Evolutionary conservation across 2,888 invertebrate genomes (phyloP).

Genomic region (Orthonychiurus folsomi): DNA sequence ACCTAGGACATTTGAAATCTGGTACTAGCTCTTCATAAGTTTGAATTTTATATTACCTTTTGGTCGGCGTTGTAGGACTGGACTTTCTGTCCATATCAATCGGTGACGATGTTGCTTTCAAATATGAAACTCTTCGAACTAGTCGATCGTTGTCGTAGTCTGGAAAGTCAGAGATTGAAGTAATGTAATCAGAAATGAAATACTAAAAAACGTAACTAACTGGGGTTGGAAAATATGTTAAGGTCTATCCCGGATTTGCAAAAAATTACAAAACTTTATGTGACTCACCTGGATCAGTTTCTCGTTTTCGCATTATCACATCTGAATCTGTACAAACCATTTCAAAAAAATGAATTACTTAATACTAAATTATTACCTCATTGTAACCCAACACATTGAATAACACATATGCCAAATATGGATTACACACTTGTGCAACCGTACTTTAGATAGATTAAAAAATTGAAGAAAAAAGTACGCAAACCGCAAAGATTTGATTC

Average conservation of each 20-base stretch:
- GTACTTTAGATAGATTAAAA: too few species aligned
- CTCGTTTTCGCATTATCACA: conserved; percentile 38
- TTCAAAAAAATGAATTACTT: too few species aligned
- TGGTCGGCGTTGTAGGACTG: conserved; percentile 39
- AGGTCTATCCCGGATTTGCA: neutral
- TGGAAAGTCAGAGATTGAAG: too few species aligned
- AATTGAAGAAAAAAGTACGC: neutral
- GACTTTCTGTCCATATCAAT: conserved; percentile 39
- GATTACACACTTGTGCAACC: too few species aligned
- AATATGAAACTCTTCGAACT: conserved; percentile 83
- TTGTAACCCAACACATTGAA: too few species aligned
- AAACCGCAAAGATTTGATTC: too few species aligned
- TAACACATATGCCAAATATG: too few species aligned
- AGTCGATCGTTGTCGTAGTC: conserved; percentile 71
- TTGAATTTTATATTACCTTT: conserved; percentile 32
- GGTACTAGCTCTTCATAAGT: too few species aligned
- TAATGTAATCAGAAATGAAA: too few species aligned
- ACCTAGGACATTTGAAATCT: too few species aligned
- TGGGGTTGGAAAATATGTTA: neutral
- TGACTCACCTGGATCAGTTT: conserved; percentile 36
- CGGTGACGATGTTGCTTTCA: conserved; percentile 67
- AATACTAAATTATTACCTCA: too few species aligned
- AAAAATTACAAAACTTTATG: neutral
- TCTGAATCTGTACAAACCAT: conserved; percentile 26
- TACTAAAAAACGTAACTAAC: too few species aligned